phyloP scores from a whole-genome alignment of 2,797 vertebrate genomes.

The Sebastes alutus region DNA sequence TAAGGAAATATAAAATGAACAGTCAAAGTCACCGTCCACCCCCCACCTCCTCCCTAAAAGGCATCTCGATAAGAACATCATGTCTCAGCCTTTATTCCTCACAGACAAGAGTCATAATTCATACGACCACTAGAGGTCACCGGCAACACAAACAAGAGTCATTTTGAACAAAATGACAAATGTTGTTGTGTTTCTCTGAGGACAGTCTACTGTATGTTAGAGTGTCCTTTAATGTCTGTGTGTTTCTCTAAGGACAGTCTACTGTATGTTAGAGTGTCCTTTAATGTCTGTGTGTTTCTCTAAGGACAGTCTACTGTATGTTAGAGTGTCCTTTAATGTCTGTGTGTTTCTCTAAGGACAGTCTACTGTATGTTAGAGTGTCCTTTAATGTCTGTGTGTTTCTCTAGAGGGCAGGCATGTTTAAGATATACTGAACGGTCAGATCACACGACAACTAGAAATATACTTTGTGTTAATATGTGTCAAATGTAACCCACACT shows the following conservation, averaged over 20 bases:
- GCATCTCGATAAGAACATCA: neutral
- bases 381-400: neutral
- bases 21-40: neutral
- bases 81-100: neutral
- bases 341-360: neutral
- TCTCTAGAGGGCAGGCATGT: neutral
- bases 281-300: neutral
- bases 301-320: neutral
- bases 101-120: neutral
- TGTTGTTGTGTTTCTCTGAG: neutral
- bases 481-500: neutral
- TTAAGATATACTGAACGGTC: constrained; percentile 5
- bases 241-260: neutral
- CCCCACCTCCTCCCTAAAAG: neutral
- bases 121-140: neutral
- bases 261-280: neutral
- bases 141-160: neutral
- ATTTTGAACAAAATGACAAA: neutral
- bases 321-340: neutral
- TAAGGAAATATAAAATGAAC: neutral
- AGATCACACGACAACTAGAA: neutral
- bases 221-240: neutral
- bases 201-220: neutral
- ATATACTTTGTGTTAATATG: neutral
- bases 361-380: neutral